Base-by-base conservation (phyloP, 2,797 vertebrate species). In the Siniperca undulata region DNA sequence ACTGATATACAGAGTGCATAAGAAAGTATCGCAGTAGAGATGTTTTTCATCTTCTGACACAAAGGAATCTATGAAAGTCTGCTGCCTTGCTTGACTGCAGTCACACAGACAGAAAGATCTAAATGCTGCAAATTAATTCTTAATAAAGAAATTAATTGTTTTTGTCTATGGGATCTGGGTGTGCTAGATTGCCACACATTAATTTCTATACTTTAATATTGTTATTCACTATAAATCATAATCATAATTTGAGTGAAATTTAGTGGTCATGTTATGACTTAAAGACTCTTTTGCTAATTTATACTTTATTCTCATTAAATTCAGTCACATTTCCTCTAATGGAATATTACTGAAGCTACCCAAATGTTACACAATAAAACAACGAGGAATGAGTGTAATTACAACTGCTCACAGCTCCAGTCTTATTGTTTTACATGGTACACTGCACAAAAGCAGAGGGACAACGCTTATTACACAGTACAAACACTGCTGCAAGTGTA, bases 341-440 rank as follows among this genome's bases (percentile, higher is more conserved):
- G 66, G 53, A 81, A 72, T 73, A 83, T 85, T 65, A 66, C 53
- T 27, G 79, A 76, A 77, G 81, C 82, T 70, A 52, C 55, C 66
- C 36, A 75, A 91, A 91, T 73, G 76, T 82, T 78, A 78, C 67
- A 74, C 80, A 73, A 70, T 81, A 86, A 85, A 88, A 85, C 70
- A 69, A 81, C 52, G 52, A 83, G 78, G 59, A 85, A 85, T 79
- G 80, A 87, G 74, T 85, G 84, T 81, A 88, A 91, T 86, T 86
- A 90, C 82, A 84, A 76, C 16, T 24, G 66, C 73, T 86, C 67
- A 80, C 83, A 74, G 85, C 76, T 67, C 74, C 71, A 27, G 78
- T 56, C 27, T 82, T 85, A 86, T 76, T 91, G 86, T 87, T 88
- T 93, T 87, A 83, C 89, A 91, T 86, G 89, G 56, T 79, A 86